Percentiles rank a stretch among this genome's conserved stretches.
phyloP scores from a whole-genome alignment of 1,140 invertebrate species.

The Pogonognathellus flavescens region DNA sequence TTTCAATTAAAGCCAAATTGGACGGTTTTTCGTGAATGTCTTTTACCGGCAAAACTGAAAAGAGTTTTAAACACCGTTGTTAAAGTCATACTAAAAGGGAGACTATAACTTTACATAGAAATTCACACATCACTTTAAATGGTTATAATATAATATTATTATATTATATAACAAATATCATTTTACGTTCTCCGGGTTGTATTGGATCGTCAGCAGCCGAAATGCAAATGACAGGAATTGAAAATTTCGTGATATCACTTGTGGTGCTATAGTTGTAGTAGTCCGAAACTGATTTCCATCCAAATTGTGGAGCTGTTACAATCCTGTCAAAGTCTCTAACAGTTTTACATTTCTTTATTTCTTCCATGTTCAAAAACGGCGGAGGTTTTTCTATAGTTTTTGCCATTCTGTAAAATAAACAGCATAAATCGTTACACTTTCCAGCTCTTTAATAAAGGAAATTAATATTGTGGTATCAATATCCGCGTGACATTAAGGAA shows the following conservation, averaged over 20 bases:
- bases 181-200: conserved; percentile 55
- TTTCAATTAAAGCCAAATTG: conserved; percentile 82
- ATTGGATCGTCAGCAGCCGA: conserved; percentile 64
- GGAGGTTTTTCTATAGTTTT: conserved; percentile 5
- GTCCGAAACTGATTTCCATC: conserved; percentile 81
- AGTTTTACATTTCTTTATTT: conserved; percentile 76
- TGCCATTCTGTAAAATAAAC: neutral
- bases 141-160: too few species aligned
- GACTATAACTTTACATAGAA: too few species aligned
- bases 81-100: too few species aligned
- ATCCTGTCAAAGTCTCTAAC: conserved; percentile 86
- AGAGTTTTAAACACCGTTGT: too few species aligned
- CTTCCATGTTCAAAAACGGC: conserved; percentile 58
- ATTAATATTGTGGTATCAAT: too few species aligned
- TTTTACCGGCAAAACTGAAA: conserved; percentile 69
- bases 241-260: conserved; percentile 55
- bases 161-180: neutral
- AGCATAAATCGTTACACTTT: neutral
- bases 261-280: conserved; percentile 82
- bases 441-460: too few species aligned
- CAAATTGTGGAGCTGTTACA: conserved; percentile 87
- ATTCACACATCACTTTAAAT: too few species aligned
- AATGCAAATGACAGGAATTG: conserved; percentile 61
- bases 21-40: conserved; percentile 76
- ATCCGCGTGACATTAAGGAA: neutral